These are phyloP conservation scores for Mus pahari DNA, from an alignment of 2,113 vertebrate species.

Conservation along the genomic window DNA sequence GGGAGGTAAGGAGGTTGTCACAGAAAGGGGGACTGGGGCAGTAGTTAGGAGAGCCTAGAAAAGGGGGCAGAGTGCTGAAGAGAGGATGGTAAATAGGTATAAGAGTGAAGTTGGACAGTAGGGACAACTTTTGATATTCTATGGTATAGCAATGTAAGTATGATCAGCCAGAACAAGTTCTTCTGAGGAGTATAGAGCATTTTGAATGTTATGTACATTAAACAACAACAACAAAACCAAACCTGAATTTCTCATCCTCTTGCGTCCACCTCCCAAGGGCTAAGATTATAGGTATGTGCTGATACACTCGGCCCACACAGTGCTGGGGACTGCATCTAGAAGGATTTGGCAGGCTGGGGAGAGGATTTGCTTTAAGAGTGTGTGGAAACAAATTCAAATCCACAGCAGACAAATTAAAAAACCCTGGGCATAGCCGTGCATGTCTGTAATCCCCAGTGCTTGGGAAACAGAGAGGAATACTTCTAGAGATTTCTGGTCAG, in stretches of 20 bases:
- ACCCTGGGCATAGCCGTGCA: neutral
- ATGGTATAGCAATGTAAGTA: neutral
- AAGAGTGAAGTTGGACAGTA: neutral
- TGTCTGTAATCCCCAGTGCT: neutral
- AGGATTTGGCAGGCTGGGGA: neutral
- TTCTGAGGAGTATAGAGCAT: neutral
- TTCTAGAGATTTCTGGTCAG: neutral
- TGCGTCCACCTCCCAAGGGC: neutral
- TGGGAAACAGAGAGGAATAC: neutral
- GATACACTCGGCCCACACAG: neutral
- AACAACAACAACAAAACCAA: neutral
- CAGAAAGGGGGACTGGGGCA: neutral
- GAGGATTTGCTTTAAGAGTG: neutral
- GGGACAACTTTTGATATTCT: neutral
- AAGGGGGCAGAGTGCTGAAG: neutral
- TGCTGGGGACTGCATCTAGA: neutral
- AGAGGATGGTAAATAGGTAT: no score
- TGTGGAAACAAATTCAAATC: neutral
- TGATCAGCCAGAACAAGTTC: neutral
- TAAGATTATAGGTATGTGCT: neutral
- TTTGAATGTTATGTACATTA: neutral
- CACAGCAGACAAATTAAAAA: neutral
- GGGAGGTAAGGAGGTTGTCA: neutral
- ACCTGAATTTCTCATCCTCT: neutral
- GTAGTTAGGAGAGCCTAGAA: neutral